phyloP scores from a whole-genome alignment of 1,140 invertebrate genomes.

The Macrocentrus cingulum region DNA sequence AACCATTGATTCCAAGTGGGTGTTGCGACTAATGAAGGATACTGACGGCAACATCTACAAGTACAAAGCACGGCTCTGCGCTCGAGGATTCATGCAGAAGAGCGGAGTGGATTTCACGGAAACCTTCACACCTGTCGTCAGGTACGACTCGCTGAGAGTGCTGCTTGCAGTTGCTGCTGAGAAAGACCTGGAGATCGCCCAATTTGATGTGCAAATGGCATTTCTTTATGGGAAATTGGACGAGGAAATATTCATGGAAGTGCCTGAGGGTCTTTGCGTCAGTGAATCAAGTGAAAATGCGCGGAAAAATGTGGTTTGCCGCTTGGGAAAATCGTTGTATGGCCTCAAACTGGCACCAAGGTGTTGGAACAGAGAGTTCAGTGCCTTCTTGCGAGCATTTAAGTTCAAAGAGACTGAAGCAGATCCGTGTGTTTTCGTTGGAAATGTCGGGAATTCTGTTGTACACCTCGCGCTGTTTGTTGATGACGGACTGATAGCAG shows the following conservation, averaged over 20 bases:
- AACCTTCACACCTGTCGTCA: neutral
- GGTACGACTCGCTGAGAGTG: neutral
- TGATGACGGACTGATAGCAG: conserved; percentile 47
- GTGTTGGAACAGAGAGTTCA: conserved; percentile 30
- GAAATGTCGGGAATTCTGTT: conserved; percentile 22
- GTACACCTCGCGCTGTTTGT: conserved; percentile 42
- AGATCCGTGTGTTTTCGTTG: conserved; percentile 45
- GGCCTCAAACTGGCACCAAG: conserved; percentile 23
- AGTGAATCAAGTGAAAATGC: neutral
- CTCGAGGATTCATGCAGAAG: neutral
- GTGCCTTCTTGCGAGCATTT: conserved; percentile 33
- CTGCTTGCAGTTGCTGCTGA: neutral
- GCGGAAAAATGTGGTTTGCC: neutral
- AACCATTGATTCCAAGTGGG: too few relatives aligned
- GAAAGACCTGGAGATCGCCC: neutral
- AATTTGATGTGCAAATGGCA: neutral
- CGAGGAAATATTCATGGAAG: neutral
- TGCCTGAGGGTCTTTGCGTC: neutral
- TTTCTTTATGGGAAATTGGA: neutral
- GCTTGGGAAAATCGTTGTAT: neutral
- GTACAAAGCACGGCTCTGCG: neutral
- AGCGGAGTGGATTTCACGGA: neutral
- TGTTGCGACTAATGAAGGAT: too few relatives aligned
- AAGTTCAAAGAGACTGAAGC: conserved; percentile 32
- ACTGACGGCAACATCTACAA: too few relatives aligned